A percentile compares a stretch with the other conserved stretches of the same genome.
Conservation (phyloP, 2,113 vertebrate genomes). For the Physeter macrocephalus region DNA sequence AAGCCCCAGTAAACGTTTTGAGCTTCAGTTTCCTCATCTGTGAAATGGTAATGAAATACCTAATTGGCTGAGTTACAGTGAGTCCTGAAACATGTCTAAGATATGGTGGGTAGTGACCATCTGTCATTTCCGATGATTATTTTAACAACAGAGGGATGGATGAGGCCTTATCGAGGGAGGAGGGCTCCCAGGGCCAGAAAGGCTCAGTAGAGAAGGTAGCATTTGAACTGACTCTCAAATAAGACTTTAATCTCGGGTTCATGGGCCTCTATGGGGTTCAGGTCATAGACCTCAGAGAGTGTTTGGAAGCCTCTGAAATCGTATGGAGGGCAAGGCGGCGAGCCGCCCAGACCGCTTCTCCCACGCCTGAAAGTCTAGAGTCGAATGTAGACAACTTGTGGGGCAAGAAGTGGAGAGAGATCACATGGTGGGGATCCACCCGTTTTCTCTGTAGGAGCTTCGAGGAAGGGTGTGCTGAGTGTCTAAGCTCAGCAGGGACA, state of each 20-base stretch:
- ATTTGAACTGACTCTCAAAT: not conserved
- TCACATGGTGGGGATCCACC: not conserved
- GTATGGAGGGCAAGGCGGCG: not conserved
- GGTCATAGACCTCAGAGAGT: not conserved
- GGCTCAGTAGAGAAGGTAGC: not conserved
- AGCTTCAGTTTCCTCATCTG: not conserved
- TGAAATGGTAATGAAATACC: not conserved
- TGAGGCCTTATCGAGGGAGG: not conserved
- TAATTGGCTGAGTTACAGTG: not conserved
- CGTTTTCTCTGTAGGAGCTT: not conserved
- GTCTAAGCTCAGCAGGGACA: not conserved
- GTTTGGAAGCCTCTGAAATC: not conserved
- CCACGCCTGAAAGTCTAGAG: not conserved
- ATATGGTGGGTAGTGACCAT: too few species aligned
- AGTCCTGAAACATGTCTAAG: not conserved
- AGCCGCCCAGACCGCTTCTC: not conserved
- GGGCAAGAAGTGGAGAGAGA: not conserved
- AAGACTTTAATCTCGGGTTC: not conserved
- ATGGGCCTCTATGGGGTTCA: not conserved
- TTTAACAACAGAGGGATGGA: not conserved
- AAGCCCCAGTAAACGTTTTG: not conserved
- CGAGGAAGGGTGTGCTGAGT: not conserved
- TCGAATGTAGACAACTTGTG: too few species aligned
- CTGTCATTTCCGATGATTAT: not conserved
- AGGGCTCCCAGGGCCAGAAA: not conserved